Evolutionary conservation across 2,797 vertebrate genomes (phyloP), one percentile per base, ranked within the genome.

Genomic region (Rhincodon typus): DNA sequence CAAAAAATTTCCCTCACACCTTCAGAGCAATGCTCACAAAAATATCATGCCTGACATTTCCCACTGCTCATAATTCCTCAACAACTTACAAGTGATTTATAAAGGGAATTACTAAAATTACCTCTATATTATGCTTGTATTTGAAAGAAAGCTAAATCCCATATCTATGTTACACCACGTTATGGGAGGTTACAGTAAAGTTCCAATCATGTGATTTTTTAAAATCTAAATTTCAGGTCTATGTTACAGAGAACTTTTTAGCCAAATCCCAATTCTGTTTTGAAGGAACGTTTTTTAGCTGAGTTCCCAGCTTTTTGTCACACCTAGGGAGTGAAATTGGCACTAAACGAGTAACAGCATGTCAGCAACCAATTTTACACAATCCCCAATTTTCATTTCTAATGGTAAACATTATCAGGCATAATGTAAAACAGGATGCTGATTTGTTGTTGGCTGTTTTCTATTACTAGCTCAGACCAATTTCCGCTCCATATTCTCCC

Each of bases 91-190:
- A 23, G n/a, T 67, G 66, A 93, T 42, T 93, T 93, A 69, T 38
- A 67, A 93, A 25, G 8, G 62, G 90, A 93, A 93, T 93, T 69
- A 93, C 66, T 69, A 25, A 93, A 42, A 38, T 21, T 25, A 93
- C 90, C 8, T 67, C 23, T 67, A 38, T 93, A 23, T 42, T 93
- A 42, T n/a, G 25, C 62, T 25, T n/a, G 6, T 21, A 25, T 66
- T n/a, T 93, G 7, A 93, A 62, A n/a, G 53, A n/a, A 62, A 93
- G 66, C 90, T 69, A 93, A 93, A 93, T 69, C 67, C 62, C n/a
- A 69, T 8, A 8, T 4, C 90, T 93, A 21, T 42, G 4, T 42
- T 93, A 90, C 12, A 42, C 62, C 25, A 1, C 13, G 57, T 62
- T 62, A 10, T 62, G 62, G 62, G 90, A 42, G 62, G 4, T 69